Evolutionary conservation across 2,888 invertebrate genomes (phyloP).

Genomic region (Cerastis rubricosa): DNA sequence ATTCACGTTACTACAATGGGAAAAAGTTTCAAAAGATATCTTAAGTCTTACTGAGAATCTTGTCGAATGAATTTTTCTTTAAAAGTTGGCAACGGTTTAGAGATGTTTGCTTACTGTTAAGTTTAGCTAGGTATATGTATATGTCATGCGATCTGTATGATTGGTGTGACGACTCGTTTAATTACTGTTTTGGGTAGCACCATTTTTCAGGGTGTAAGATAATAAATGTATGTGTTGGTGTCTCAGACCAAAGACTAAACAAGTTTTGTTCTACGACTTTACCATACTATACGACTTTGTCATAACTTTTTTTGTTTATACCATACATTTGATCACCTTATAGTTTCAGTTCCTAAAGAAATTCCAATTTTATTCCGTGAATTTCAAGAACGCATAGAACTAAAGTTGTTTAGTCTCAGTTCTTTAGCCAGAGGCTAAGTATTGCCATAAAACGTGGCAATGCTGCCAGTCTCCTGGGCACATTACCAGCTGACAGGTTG

Average conservation of each 20-base stretch:
- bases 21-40: constrained; percentile 49
- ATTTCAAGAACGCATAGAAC: not conserved
- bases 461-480: too few relatives aligned
- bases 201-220: not conserved
- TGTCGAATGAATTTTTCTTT: constrained; percentile 26
- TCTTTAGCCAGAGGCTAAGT: too few relatives aligned
- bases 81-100: constrained; percentile 31
- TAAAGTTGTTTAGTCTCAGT: not conserved
- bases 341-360: not conserved
- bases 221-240: not conserved
- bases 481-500: too few relatives aligned
- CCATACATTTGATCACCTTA: too few relatives aligned
- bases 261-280: not conserved
- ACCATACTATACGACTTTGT: too few relatives aligned
- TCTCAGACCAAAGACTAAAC: not conserved
- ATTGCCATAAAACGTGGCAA: too few relatives aligned
- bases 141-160: not conserved
- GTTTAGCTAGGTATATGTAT: not conserved
- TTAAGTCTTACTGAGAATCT: constrained; percentile 17
- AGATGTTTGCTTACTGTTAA: constrained; percentile 4
- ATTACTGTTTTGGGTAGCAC: not conserved
- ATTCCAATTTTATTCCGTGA: not conserved
- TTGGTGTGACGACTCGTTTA: not conserved
- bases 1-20: constrained; percentile 36
- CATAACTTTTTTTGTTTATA: not conserved